These are phyloP conservation scores for Paralichthys olivaceus DNA, from an alignment of 2,113 vertebrate genomes.

Conservation along the genomic window DNA sequence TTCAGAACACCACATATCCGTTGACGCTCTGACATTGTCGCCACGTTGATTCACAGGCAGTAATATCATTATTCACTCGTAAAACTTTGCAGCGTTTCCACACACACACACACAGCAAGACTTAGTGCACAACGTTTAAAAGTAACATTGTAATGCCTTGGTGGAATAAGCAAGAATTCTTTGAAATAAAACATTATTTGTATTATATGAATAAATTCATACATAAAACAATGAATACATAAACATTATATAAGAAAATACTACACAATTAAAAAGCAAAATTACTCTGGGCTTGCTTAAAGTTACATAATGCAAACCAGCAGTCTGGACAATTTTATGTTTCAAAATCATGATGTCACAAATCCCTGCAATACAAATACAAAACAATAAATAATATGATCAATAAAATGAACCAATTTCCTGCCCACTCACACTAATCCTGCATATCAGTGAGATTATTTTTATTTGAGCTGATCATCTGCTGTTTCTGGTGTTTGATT, in stretches of 20 bases:
- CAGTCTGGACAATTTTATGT: background rate
- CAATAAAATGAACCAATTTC: background rate
- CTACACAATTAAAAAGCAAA: background rate
- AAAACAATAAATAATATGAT: background rate
- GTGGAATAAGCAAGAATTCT: background rate
- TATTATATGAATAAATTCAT: background rate
- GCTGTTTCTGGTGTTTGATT: conserved; percentile 18
- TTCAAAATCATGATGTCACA: background rate
- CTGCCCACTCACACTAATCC: background rate
- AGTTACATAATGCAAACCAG: background rate
- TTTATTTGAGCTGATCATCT: background rate
- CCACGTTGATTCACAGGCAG: background rate
- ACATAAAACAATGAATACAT: background rate
- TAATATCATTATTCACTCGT: conserved; percentile 51
- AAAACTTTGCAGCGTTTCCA: conserved; percentile 51
- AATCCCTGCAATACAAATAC: background rate
- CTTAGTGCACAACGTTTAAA: background rate
- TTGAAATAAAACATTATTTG: background rate
- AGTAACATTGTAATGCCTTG: background rate
- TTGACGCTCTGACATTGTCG: background rate
- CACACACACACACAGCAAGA: background rate
- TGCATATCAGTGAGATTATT: background rate
- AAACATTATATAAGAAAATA: background rate
- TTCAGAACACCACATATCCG: conserved; percentile 49
- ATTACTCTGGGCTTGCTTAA: background rate